These are phyloP conservation scores for Condylura cristata DNA, from an alignment of 2,113 vertebrate species.

Conservation along the genomic window DNA sequence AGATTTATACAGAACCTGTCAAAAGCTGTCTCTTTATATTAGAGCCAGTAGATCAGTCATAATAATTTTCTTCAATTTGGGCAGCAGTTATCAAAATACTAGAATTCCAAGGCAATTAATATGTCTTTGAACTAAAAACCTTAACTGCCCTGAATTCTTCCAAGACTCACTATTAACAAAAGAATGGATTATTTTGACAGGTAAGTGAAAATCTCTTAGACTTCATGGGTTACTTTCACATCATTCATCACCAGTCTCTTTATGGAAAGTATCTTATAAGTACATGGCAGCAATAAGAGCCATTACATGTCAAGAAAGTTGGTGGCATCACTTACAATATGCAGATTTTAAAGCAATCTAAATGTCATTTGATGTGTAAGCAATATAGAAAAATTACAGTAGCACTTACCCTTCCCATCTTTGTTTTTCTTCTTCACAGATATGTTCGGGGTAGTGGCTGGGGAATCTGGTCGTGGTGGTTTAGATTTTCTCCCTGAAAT, in stretches of 20 bases:
- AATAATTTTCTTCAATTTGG: constrained; percentile 42
- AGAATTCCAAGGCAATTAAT: constrained; percentile 60
- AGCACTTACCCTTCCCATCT: constrained; percentile 94
- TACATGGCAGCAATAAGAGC: background rate
- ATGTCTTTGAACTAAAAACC: constrained; percentile 43
- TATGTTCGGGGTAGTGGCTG: constrained; percentile 93
- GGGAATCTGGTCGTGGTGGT: constrained; percentile 92
- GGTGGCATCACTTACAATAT: background rate
- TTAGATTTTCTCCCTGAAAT: constrained; percentile 92
- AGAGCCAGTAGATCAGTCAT: constrained; percentile 40
- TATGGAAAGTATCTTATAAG: background rate
- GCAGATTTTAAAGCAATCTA: background rate
- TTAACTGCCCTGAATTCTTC: constrained; percentile 54
- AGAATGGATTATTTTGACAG: constrained; percentile 38
- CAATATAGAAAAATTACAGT: background rate
- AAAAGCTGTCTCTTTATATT: constrained; percentile 16
- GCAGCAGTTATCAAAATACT: constrained; percentile 69
- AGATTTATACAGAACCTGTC: constrained; percentile 29
- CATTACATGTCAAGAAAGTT: background rate
- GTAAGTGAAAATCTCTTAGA: constrained; percentile 49
- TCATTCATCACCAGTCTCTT: constrained; percentile 24
- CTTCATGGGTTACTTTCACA: fast-evolving
- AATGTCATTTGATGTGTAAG: background rate
- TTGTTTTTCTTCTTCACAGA: constrained; percentile 94
- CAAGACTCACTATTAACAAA: constrained; percentile 58